Evolutionary conservation across 2,888 invertebrate species (phyloP).

Genomic region (Diplolepis rosae): DNA sequence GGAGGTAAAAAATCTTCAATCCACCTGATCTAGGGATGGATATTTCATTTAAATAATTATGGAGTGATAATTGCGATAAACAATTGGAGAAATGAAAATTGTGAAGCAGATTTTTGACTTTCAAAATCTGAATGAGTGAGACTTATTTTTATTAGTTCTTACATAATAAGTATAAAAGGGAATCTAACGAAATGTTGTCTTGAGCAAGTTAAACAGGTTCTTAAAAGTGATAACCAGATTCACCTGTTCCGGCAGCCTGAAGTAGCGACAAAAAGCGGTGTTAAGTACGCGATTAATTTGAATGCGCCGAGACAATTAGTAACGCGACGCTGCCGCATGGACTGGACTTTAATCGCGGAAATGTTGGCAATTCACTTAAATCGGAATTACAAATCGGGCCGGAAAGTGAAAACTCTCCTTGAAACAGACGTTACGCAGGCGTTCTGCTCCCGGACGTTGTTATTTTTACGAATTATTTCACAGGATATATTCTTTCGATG

Average conservation of each 20-base stretch:
- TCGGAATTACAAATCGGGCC: conserved; percentile 32
- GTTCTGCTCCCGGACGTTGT: conserved; percentile 17
- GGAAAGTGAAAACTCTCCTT: conserved; percentile 48
- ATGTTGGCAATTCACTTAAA: conserved; percentile 3
- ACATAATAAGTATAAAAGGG: conserved; percentile 17
- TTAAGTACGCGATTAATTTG: conserved; percentile 28
- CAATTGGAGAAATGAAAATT: conserved; percentile 2
- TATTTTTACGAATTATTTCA: conserved; percentile 10
- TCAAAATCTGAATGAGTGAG: no score
- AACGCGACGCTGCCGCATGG: conserved; percentile 3
- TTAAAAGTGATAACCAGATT: conserved; percentile 16
- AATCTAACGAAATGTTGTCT: conserved; percentile 15
- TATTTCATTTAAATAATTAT: neutral
- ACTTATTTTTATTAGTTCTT: conserved; percentile 11
- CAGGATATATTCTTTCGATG: conserved; percentile 6
- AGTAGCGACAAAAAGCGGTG: conserved; percentile 14
- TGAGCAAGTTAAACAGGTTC: conserved; percentile 20
- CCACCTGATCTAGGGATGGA: neutral
- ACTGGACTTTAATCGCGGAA: conserved; percentile 28
- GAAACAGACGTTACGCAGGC: conserved; percentile 15
- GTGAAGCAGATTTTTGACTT: neutral
- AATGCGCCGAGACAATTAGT: conserved; percentile 46
- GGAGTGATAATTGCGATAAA: conserved; percentile 9
- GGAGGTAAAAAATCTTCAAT: neutral
- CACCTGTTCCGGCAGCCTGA: conserved; percentile 21